phyloP scores from a whole-genome alignment of 2,113 vertebrate genomes.

The Pterophyllum scalare region DNA sequence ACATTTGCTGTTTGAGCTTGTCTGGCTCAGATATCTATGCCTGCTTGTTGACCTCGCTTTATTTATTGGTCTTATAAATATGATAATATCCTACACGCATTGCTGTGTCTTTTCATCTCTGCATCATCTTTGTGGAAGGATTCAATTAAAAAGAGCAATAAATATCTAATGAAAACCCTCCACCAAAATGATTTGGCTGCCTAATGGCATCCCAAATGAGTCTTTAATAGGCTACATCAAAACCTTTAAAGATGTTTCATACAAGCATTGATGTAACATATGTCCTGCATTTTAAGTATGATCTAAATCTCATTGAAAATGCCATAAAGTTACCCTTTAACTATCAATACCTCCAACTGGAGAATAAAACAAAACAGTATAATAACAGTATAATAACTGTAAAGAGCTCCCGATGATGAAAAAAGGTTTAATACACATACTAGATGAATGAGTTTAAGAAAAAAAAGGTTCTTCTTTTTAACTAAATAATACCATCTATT shows the following conservation, averaged over 20 bases:
- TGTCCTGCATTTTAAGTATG: background rate
- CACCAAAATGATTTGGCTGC: background rate
- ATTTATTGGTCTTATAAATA: background rate
- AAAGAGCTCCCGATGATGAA: background rate
- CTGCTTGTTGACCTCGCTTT: background rate
- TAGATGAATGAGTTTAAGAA: background rate
- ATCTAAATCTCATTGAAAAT: background rate
- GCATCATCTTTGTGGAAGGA: background rate
- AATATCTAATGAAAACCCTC: background rate
- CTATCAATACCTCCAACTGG: background rate
- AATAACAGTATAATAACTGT: background rate
- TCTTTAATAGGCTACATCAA: background rate
- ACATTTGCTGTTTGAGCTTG: background rate
- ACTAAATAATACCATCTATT: background rate
- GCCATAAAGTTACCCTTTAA: background rate
- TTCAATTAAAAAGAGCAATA: background rate
- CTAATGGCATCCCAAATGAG: background rate
- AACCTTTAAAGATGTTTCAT: background rate
- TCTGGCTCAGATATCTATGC: background rate
- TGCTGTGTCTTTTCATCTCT: background rate
- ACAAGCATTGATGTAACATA: background rate
- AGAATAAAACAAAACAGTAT: background rate
- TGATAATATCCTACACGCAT: fast-evolving
- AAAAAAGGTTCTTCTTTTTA: background rate
- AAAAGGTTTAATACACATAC: background rate